These are phyloP conservation scores for Tetramorium simillimum DNA, from an alignment of 1,140 invertebrate genomes.

Conservation along the genomic window DNA sequence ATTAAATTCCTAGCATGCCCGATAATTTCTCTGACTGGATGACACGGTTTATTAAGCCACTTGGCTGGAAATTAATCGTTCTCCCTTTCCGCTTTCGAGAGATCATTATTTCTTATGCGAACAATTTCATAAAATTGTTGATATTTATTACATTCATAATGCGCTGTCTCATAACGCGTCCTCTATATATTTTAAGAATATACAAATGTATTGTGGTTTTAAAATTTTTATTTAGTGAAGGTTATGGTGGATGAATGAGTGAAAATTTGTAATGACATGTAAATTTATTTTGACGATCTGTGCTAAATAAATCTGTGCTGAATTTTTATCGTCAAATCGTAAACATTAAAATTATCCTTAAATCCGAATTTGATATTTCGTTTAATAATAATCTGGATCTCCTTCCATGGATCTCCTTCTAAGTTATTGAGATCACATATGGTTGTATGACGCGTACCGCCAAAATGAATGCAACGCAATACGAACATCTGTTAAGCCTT, in stretches of 20 bases:
- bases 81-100: not conserved
- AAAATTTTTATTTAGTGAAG: not conserved
- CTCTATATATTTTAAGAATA: not conserved
- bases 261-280: not conserved
- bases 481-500: not conserved
- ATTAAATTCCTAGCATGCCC: constrained; percentile 64
- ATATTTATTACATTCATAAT: constrained; percentile 20
- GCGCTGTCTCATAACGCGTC: not conserved
- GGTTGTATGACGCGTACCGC: not conserved
- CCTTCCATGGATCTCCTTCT: too few relatives aligned
- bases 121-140: constrained; percentile 35
- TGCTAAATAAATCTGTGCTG: too few relatives aligned
- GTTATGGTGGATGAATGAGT: not conserved
- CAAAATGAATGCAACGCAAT: not conserved
- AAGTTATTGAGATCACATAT: not conserved
- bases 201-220: not conserved
- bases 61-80: constrained; percentile 56
- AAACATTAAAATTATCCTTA: too few relatives aligned
- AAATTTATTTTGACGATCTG: not conserved
- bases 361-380: too few relatives aligned
- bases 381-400: too few relatives aligned
- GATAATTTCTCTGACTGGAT: constrained; percentile 70
- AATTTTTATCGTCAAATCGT: not conserved
- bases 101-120: not conserved
- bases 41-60: constrained; percentile 64